Conservation (phyloP, 1,140 invertebrate species). For the Formica selysi region DNA sequence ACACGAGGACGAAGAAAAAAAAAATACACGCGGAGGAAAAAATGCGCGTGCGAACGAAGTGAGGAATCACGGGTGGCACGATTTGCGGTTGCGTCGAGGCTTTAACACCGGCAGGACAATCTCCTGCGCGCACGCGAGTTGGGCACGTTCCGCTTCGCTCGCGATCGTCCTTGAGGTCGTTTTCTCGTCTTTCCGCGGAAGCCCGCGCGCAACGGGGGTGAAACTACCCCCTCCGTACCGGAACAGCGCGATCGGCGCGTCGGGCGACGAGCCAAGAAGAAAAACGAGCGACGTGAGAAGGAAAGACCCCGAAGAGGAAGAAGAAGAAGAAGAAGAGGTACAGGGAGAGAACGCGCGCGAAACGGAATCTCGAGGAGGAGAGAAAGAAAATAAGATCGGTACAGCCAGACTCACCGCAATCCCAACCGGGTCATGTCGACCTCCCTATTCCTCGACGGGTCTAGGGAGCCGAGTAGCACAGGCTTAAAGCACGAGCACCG, state of each 20-base stretch:
- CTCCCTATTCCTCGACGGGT: conserved; percentile 80
- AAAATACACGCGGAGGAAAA: neutral
- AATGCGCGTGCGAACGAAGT: neutral
- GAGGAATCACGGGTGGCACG: neutral
- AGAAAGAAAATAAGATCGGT: conserved; percentile 60
- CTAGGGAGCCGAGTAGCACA: conserved; percentile 76
- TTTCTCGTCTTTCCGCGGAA: conserved; percentile 50
- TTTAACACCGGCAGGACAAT: conserved; percentile 45
- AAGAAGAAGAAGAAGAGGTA: conserved; percentile 1
- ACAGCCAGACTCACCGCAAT: conserved; percentile 81
- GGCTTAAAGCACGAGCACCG: conserved; percentile 83
- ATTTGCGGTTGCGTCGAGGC: neutral
- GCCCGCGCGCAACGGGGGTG: conserved; percentile 51
- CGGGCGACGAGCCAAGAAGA: conserved; percentile 33
- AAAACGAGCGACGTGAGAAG: neutral
- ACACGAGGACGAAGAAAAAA: neutral
- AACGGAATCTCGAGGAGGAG: neutral
- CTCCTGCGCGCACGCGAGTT: conserved; percentile 35
- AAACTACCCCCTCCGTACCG: conserved; percentile 64
- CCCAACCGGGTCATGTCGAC: conserved; percentile 84
- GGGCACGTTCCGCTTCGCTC: neutral
- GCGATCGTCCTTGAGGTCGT: conserved; percentile 56
- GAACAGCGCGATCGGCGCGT: neutral
- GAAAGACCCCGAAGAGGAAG: neutral
- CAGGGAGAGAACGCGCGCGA: conserved; percentile 24